Base-by-base conservation (phyloP, 1,140 invertebrate genomes). In the Platorchestia sp. region DNA sequence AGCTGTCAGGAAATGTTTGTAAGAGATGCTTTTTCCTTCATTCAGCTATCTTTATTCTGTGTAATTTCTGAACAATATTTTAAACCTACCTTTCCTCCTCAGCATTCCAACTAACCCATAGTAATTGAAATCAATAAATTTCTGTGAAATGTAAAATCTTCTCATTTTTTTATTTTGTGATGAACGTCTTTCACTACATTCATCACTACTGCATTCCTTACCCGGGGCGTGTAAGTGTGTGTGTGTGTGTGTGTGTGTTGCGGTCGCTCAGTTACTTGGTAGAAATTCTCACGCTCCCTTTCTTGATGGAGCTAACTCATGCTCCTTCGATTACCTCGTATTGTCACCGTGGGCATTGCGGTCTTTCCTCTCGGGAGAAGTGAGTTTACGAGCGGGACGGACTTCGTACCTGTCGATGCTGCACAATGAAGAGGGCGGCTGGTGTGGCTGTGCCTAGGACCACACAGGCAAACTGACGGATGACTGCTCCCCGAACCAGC, bases 401-500 rank as follows among this genome's bases (percentile, higher is more conserved):
- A 10, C 59, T 75, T 75, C 59, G 36, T 36, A 22, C 10, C 59
- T 75, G 27, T 14, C 59, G 59, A 36, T 75, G 59, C 59, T 75
- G 59, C 59, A 19, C 59, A 75, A 75, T 75, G 59, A 75, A 75
- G 59, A 75, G 36, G 59, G 59, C 36, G 59, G 27, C 1, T 36
- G 36, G 7, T 27, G 27, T 3, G 5, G 27, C 87, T 42, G n/a
- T 89, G 42, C 87, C 36, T 36, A 5, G 36, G 87, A 89, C 87
- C 87, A 89, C 87, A 89, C 87, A 89, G 27, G 87, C 87, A 44
- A 89, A 42, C 45, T 45, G 91, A 93, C 41, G 45, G 45, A 45
- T 45, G 91, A 36, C 45, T 45, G 40, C 45, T 47, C 91, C 59
- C n/a, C 91, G 91, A 93, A 45, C 44, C 44, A 44, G 43, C 10